Percentiles rank a stretch among this genome's conserved stretches.
phyloP scores from a whole-genome alignment of 2,888 invertebrate genomes.

The Brachyptera risi region DNA sequence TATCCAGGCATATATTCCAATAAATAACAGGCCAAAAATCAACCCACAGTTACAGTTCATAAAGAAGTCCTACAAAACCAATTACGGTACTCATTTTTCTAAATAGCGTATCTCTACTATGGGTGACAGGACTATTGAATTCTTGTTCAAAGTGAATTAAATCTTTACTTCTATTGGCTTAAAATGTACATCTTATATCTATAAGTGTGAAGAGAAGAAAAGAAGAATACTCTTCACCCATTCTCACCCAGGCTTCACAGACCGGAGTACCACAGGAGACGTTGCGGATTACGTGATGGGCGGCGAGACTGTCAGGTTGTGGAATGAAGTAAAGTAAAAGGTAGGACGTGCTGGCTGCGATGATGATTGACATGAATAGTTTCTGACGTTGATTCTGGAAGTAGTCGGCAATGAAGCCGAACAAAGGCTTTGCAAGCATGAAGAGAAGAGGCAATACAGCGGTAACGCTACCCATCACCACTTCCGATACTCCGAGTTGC shows the following conservation, averaged over 20 bases:
- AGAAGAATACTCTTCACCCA: too few species aligned
- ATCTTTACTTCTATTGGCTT: too few species aligned
- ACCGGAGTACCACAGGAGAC: background rate
- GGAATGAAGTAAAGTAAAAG: conserved; percentile 68
- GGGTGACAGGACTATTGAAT: too few species aligned
- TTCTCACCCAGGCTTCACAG: background rate
- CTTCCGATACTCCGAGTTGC: conserved; percentile 70
- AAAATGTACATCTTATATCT: too few species aligned
- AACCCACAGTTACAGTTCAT: too few species aligned
- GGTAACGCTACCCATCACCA: conserved; percentile 72
- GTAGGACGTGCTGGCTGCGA: conserved; percentile 62
- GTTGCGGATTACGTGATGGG: background rate
- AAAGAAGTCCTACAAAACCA: too few species aligned
- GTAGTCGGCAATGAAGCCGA: conserved; percentile 68
- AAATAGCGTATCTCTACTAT: too few species aligned
- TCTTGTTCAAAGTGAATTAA: too few species aligned
- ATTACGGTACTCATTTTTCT: too few species aligned
- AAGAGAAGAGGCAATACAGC: conserved; percentile 72
- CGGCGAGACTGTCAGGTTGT: conserved; percentile 21
- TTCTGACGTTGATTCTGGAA: conserved; percentile 55
- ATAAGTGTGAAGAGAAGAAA: too few species aligned
- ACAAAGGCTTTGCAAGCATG: conserved; percentile 69
- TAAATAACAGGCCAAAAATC: too few species aligned
- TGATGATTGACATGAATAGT: conserved; percentile 64
- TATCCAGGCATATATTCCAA: too few species aligned